These are phyloP conservation scores for Neogale vison DNA, from an alignment of 2,113 vertebrate species.

Conservation along the genomic window DNA sequence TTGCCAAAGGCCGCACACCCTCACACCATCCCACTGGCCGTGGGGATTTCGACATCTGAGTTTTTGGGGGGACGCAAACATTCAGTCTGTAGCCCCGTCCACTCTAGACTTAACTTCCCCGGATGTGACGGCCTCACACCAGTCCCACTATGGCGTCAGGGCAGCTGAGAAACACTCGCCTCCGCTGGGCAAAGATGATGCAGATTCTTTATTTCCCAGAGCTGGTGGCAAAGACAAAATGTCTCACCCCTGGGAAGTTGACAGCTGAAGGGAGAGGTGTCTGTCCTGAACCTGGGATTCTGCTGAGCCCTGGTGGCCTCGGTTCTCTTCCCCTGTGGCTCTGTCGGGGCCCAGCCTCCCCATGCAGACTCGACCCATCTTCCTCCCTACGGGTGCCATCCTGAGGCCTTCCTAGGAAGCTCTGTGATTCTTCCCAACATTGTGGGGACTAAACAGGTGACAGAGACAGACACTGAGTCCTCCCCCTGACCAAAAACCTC, in stretches of 20 bases:
- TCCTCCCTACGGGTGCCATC: neutral
- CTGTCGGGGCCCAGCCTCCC: rapidly evolving
- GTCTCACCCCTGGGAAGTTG: neutral
- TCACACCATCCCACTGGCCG: neutral
- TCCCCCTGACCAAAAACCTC: neutral
- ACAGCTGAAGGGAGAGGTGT: neutral
- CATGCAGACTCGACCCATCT: neutral
- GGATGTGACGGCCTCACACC: neutral
- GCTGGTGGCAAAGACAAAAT: neutral
- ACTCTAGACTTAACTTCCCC: neutral
- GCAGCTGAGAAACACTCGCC: neutral
- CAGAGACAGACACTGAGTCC: too few relatives aligned
- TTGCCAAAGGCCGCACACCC: neutral
- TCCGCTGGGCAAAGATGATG: neutral
- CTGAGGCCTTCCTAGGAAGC: neutral
- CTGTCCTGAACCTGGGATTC: neutral
- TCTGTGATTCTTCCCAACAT: neutral
- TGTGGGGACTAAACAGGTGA: neutral
- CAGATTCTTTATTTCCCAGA: neutral
- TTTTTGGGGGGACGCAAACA: neutral
- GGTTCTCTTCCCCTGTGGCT: neutral
- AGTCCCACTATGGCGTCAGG: neutral
- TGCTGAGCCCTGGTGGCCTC: neutral
- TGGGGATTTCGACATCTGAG: neutral
- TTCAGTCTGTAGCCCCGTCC: neutral